phyloP scores from a whole-genome alignment of 2,888 invertebrate species.

The Mythimna ferrago region DNA sequence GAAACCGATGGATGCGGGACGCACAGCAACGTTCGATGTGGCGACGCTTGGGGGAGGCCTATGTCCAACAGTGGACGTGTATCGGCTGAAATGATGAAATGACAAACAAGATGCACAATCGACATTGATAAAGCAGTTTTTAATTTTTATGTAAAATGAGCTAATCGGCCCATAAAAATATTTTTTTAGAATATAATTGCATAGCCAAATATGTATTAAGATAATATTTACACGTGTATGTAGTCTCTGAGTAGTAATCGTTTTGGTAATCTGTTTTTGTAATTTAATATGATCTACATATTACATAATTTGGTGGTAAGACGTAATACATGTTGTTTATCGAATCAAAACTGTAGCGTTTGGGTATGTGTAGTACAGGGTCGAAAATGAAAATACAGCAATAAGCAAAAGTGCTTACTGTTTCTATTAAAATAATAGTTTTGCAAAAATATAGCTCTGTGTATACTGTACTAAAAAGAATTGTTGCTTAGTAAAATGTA shows the following conservation, averaged over 20 bases:
- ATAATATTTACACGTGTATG: not conserved
- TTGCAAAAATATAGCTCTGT: not conserved
- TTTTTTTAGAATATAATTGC: not conserved
- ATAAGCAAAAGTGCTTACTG: too few species aligned
- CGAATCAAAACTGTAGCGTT: not conserved
- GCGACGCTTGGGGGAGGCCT: too few species aligned
- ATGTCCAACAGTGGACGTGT: too few species aligned
- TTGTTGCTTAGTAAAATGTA: slow-evolving; percentile 26
- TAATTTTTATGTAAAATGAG: not conserved
- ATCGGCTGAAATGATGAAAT: too few species aligned
- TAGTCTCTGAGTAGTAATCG: not conserved
- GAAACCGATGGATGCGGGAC: too few species aligned
- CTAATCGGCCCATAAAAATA: too few species aligned
- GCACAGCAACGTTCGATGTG: too few species aligned
- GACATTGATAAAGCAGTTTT: not conserved
- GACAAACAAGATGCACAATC: not conserved
- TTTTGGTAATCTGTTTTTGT: not conserved
- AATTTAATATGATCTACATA: not conserved
- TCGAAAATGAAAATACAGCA: too few species aligned
- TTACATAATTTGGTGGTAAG: too few species aligned
- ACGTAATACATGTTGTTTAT: too few species aligned
- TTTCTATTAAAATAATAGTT: not conserved
- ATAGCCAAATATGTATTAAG: not conserved
- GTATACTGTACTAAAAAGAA: not conserved
- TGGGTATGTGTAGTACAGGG: too few species aligned